Base-by-base conservation (phyloP, 2,113 vertebrate species). In the Cryptotis parvus region DNA sequence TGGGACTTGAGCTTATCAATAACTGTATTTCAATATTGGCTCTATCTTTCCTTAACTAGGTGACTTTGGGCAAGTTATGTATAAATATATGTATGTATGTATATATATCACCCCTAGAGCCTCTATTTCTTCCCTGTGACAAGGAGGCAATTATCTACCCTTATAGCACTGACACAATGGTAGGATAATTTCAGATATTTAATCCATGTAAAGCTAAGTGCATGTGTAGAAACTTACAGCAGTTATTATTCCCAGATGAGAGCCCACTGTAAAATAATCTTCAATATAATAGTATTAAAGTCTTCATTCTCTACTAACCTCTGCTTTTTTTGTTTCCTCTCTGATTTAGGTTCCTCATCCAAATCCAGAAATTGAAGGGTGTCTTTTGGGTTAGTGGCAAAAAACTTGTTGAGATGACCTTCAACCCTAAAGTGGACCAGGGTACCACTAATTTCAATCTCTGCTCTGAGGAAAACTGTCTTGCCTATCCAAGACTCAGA, bases 51-150 rank as follows among this genome's bases (percentile, higher is more conserved):
- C 84, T 52, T n/a, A 61, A 10, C 16, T 80, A 39, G 39, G 12
- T 55, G 29, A 90, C 61, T 85, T 66, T 83, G 31, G 45, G 18
- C 22, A 86, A 75, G 12, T 80, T 65, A 65, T n/a, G n/a, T n/a
- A n/a, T n/a, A n/a, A n/a, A n/a, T n/a, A n/a, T n/a, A n/a, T n/a
- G n/a, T n/a, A n/a, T n/a, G n/a, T n/a, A n/a, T n/a, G 24, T 27
- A 2, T 63, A 33, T n/a, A n/a, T 0, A 20, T 61, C n/a, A 75
- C 41, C 4, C 18, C 80, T 43, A 72, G 73, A 85, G 61, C 20
- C 39, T 84, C 68, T 66, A 37, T 74, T 74, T 86, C 86, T 93
- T 24, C 74, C 74, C 65, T 89, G 22, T 76, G 31, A 91, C 69
- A 37, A 52, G 22, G 63, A 70, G 14, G 74, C 16, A 76, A 78